These are phyloP conservation scores for Paratrypauchen microcephalus DNA, from an alignment of 2,797 vertebrate species.

Conservation along the genomic window DNA sequence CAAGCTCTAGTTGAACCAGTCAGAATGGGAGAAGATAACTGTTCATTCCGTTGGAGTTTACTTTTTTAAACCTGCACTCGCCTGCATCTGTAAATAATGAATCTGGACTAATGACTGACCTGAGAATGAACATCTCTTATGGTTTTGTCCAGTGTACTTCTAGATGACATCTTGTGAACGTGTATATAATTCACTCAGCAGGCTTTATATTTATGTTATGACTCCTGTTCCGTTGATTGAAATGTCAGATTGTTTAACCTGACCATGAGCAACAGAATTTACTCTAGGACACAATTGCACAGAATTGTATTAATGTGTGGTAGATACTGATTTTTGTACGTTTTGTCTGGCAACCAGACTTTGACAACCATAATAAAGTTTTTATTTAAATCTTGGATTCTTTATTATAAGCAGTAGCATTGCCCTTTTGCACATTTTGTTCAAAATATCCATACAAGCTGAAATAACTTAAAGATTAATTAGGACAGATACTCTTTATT, in stretches of 20 bases:
- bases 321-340: conserved; percentile 78
- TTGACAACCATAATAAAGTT: conserved; percentile 77
- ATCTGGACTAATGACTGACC: conserved; percentile 51
- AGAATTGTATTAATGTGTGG: conserved; percentile 71
- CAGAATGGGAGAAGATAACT: conserved; percentile 14
- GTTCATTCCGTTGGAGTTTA: conserved; percentile 36
- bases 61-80: conserved; percentile 41
- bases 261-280: conserved; percentile 39
- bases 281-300: conserved; percentile 68
- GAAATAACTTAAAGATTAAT: no score
- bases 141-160: conserved; percentile 55
- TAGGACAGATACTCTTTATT: no score
- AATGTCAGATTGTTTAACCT: conserved; percentile 42
- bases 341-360: conserved; percentile 86
- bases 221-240: conserved; percentile 52
- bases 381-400: conserved; percentile 63
- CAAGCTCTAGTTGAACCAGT: conserved; percentile 64
- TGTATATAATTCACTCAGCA: conserved; percentile 64
- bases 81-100: conserved; percentile 62
- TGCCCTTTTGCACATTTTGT: background rate
- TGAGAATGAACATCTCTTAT: conserved; percentile 29
- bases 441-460: no score
- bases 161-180: conserved; percentile 65
- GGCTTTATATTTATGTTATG: conserved; percentile 73
- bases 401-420: background rate